Conservation (phyloP, 2,797 vertebrate genomes). For the Neostethus bicornis region DNA sequence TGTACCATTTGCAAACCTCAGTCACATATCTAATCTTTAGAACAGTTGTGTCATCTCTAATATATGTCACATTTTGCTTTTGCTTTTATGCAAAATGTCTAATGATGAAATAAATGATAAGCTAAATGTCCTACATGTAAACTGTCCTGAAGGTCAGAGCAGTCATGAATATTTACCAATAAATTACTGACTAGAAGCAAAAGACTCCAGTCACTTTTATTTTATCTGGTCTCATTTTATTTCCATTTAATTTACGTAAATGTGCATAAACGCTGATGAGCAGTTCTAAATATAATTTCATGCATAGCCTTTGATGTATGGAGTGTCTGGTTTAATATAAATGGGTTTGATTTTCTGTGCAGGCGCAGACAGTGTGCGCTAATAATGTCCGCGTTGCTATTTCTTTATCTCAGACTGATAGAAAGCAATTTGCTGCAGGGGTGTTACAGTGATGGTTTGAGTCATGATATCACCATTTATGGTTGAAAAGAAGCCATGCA, state of each 20-base stretch:
- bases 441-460: slow-evolving; percentile 23
- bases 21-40: slow-evolving; percentile 35
- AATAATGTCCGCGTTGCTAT: slow-evolving; percentile 26
- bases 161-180: slow-evolving; percentile 34
- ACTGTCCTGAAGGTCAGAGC: slow-evolving; percentile 47
- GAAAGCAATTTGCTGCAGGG: slow-evolving; percentile 20
- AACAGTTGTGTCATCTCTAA: slow-evolving; percentile 23
- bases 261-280: slow-evolving; percentile 31
- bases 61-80: slow-evolving; percentile 42
- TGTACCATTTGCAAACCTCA: slow-evolving; percentile 29
- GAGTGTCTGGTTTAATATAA: slow-evolving; percentile 27
- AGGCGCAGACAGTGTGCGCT: slow-evolving; percentile 3
- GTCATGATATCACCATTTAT: slow-evolving; percentile 23
- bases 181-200: slow-evolving; percentile 33
- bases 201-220: slow-evolving; percentile 38
- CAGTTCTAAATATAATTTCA: slow-evolving; percentile 37
- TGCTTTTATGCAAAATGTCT: slow-evolving; percentile 33
- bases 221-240: slow-evolving; percentile 37
- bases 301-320: slow-evolving; percentile 42
- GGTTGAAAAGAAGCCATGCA: slow-evolving; percentile 19
- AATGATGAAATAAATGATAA: too few species aligned
- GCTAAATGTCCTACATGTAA: slow-evolving; percentile 37
- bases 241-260: slow-evolving; percentile 28
- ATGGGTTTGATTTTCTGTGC: slow-evolving; percentile 16
- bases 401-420: slow-evolving; percentile 21